Evolutionary conservation across 2,888 invertebrate genomes (phyloP).

Genomic region (Acronicta leporina): DNA sequence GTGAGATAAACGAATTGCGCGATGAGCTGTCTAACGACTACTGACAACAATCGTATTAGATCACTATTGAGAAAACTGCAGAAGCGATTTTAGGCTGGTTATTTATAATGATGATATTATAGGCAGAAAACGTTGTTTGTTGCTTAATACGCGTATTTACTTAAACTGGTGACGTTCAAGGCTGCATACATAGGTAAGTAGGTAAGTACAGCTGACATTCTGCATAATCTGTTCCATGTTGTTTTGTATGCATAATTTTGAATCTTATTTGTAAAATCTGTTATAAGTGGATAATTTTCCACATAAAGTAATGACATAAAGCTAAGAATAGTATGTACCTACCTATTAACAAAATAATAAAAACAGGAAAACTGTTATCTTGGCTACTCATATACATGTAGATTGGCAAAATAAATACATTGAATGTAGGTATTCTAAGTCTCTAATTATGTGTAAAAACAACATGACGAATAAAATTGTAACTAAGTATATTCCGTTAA

Average conservation of each 20-base stretch:
- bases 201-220: constrained; percentile 18
- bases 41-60: constrained; percentile 56
- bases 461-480: no score
- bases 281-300: no score
- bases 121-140: constrained; percentile 68
- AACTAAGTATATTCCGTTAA: no score
- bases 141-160: constrained; percentile 61
- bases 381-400: background rate
- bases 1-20: constrained; percentile 1
- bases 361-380: constrained; percentile 35
- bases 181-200: constrained; percentile 53
- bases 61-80: constrained; percentile 62
- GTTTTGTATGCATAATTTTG: background rate
- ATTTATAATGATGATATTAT: constrained; percentile 82
- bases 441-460: no score
- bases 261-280: background rate
- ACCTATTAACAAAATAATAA: background rate
- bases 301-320: no score
- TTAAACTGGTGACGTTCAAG: constrained; percentile 68
- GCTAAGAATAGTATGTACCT: no score
- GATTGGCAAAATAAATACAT: no score
- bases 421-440: no score
- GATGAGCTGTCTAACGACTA: constrained; percentile 36
- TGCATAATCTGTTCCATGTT: constrained; percentile 6
- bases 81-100: constrained; percentile 67